Evolutionary conservation across 2,797 vertebrate genomes (phyloP).

Genomic region (Rhincodon typus): DNA sequence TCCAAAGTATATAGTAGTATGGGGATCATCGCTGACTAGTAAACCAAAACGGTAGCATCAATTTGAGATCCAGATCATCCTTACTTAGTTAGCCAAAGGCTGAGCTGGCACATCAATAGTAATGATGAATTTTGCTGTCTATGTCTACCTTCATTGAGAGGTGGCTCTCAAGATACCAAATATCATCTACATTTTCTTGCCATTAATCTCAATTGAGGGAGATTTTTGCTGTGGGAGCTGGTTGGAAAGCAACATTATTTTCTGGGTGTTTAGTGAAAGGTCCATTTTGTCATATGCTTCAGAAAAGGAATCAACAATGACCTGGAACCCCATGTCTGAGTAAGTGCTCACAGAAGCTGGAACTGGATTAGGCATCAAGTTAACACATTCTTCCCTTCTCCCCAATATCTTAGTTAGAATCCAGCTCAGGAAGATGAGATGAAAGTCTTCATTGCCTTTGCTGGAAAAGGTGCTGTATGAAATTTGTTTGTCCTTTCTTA

Average conservation of each 20-base stretch:
- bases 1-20: neutral
- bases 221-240: neutral
- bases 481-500: neutral
- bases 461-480: neutral
- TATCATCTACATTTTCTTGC: neutral
- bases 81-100: neutral
- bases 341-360: neutral
- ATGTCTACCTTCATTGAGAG: neutral
- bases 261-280: neutral
- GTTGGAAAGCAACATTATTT: too few species aligned
- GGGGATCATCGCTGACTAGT: neutral
- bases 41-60: neutral
- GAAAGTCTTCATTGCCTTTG: neutral
- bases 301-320: neutral
- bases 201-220: neutral
- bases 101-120: too few species aligned
- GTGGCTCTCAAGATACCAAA: neutral
- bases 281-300: neutral
- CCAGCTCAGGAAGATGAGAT: neutral
- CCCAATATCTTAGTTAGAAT: neutral
- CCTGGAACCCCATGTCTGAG: neutral
- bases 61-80: neutral
- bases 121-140: neutral
- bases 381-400: neutral
- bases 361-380: neutral